Evolutionary conservation across 1,140 invertebrate species (phyloP).

Genomic region (Aphelenchoides besseyi): DNA sequence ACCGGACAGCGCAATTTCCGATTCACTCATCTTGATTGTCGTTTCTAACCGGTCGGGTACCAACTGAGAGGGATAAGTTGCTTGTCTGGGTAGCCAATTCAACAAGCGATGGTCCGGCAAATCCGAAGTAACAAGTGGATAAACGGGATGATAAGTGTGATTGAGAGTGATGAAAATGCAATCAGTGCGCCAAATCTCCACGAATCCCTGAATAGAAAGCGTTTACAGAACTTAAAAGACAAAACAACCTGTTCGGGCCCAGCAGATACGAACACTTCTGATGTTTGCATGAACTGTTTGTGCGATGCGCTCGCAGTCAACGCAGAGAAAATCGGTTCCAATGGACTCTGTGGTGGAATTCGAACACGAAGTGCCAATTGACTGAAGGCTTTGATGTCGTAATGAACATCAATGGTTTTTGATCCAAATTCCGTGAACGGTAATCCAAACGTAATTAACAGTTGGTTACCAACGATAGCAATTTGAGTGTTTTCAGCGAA

Average conservation of each 20-base stretch:
- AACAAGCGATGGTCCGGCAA: slow-evolving; percentile 38
- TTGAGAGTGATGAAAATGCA: slow-evolving; percentile 42
- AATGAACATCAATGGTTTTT: slow-evolving; percentile 39
- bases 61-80: slow-evolving; percentile 26
- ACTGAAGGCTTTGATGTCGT: slow-evolving; percentile 49
- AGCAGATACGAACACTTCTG: slow-evolving; percentile 18
- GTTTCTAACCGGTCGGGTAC: slow-evolving; percentile 35
- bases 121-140: slow-evolving; percentile 36
- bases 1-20: slow-evolving; percentile 48
- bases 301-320: slow-evolving; percentile 20
- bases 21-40: slow-evolving; percentile 44
- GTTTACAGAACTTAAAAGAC: neutral
- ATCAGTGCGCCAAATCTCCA: slow-evolving; percentile 57
- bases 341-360: slow-evolving; percentile 43
- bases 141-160: slow-evolving; percentile 50
- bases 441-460: slow-evolving; percentile 49
- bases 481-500: slow-evolving; percentile 51
- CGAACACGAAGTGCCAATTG: slow-evolving; percentile 45
- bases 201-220: slow-evolving; percentile 32
- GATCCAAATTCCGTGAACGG: slow-evolving; percentile 57
- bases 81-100: slow-evolving; percentile 26
- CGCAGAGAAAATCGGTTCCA: slow-evolving; percentile 45
- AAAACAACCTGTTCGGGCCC: slow-evolving; percentile 16
- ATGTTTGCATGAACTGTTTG: slow-evolving; percentile 24
- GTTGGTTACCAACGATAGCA: slow-evolving; percentile 54